Evolutionary conservation across 2,113 vertebrate genomes (phyloP).

Genomic region (Oceanodroma tethys): DNA sequence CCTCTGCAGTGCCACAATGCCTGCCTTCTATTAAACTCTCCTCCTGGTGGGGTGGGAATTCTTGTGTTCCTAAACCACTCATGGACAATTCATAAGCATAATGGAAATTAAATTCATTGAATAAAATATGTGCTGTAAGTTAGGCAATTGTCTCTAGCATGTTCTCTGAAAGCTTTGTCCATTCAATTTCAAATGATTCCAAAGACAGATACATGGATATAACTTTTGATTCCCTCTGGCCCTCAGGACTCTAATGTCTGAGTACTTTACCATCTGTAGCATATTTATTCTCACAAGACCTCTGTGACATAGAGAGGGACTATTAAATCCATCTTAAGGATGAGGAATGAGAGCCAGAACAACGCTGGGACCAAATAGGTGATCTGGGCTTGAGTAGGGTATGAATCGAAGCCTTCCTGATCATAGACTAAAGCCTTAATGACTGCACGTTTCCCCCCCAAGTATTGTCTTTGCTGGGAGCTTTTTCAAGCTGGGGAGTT

Average conservation of each 20-base stretch:
- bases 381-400: not conserved
- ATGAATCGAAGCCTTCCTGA: not conserved
- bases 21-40: not conserved
- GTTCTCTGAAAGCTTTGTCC: not conserved
- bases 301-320: not conserved
- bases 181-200: not conserved
- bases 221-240: constrained; percentile 42
- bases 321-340: constrained; percentile 24
- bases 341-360: constrained; percentile 1
- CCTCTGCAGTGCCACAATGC: not conserved
- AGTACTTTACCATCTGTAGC: constrained; percentile 39
- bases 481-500: not conserved
- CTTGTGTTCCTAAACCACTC: not conserved
- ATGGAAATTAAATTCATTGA: constrained; percentile 35
- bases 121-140: constrained; percentile 25
- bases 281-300: constrained; percentile 25
- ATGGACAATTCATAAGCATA: constrained; percentile 16
- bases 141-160: constrained; percentile 10
- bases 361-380: not conserved
- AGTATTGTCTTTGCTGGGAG: not conserved
- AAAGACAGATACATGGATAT: constrained; percentile 12
- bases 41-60: constrained; percentile 7
- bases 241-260: not conserved
- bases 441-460: not conserved
- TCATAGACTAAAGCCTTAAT: not conserved